These are phyloP conservation scores for Molorchus minor DNA, from an alignment of 2,888 invertebrate genomes.

Conservation along the genomic window DNA sequence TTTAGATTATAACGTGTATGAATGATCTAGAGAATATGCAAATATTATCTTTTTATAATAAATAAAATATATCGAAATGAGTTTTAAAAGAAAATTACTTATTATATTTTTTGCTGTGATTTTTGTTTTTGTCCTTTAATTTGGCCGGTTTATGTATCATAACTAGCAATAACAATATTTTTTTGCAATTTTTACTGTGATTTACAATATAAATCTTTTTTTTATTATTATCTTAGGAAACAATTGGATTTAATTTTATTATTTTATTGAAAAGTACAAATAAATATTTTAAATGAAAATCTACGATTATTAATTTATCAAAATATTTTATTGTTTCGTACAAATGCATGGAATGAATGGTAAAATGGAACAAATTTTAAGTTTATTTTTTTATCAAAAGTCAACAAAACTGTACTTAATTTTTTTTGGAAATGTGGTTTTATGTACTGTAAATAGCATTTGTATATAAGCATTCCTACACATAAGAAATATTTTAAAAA, in stretches of 20 bases:
- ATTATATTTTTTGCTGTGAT: constrained; percentile 47
- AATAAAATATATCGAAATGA: constrained; percentile 35
- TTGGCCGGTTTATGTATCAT: constrained; percentile 55
- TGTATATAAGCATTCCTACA: constrained; percentile 45
- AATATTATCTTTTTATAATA: constrained; percentile 42
- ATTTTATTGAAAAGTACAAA: constrained; percentile 50
- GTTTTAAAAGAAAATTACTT: constrained; percentile 42
- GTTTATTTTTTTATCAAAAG: constrained; percentile 36
- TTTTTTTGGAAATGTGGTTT: constrained; percentile 43
- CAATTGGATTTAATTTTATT: constrained; percentile 40
- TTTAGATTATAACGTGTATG: constrained; percentile 50
- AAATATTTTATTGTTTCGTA: constrained; percentile 34
- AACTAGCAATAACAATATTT: constrained; percentile 53
- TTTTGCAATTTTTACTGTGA: constrained; percentile 54
- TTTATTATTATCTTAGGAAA: constrained; percentile 40
- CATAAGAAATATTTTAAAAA: constrained; percentile 30
- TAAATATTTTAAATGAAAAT: constrained; percentile 40
- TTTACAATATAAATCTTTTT: constrained; percentile 45
- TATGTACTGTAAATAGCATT: constrained; percentile 45
- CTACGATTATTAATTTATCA: constrained; percentile 34
- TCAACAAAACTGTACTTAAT: constrained; percentile 34
- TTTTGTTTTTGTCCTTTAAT: constrained; percentile 39
- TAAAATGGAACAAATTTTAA: constrained; percentile 40
- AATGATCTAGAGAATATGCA: constrained; percentile 50
- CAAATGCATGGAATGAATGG: constrained; percentile 41